Evolutionary conservation across 2,797 vertebrate genomes (phyloP).

Genomic region (Hippoglossus hippoglossus): DNA sequence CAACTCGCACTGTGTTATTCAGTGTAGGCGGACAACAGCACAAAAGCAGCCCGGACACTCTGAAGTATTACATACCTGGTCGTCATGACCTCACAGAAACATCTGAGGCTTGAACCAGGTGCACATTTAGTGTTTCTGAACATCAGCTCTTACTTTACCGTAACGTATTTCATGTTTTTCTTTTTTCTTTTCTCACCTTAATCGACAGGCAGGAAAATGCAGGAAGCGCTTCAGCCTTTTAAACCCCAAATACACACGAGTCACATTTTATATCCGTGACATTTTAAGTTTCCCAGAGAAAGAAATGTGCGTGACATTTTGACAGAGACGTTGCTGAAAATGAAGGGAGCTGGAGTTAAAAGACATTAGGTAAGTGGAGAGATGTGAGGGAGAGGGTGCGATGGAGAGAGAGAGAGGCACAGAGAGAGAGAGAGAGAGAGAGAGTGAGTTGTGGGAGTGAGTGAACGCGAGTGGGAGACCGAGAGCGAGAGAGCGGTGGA

Average conservation of each 20-base stretch:
- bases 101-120: constrained; percentile 27
- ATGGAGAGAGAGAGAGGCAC: constrained; percentile 36
- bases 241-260: no score
- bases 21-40: constrained; percentile 43
- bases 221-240: no score
- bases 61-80: constrained; percentile 30
- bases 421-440: constrained; percentile 44
- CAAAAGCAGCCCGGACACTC: constrained; percentile 40
- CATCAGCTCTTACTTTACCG: not conserved
- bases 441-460: not conserved
- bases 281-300: constrained; percentile 36
- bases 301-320: not conserved
- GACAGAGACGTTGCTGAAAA: not conserved
- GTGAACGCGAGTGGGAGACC: constrained; percentile 41
- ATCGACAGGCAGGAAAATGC: no score
- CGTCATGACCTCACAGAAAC: constrained; percentile 28
- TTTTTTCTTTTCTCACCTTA: constrained; percentile 7
- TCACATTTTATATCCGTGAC: no score
- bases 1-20: constrained; percentile 30
- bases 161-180: not conserved
- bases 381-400: constrained; percentile 35
- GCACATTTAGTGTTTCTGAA: constrained; percentile 9
- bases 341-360: constrained; percentile 29
- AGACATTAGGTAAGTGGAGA: constrained; percentile 47
- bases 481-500: constrained; percentile 50